Base-by-base conservation (phyloP, 2,888 invertebrate species). In the Sinotaia quadrata region DNA sequence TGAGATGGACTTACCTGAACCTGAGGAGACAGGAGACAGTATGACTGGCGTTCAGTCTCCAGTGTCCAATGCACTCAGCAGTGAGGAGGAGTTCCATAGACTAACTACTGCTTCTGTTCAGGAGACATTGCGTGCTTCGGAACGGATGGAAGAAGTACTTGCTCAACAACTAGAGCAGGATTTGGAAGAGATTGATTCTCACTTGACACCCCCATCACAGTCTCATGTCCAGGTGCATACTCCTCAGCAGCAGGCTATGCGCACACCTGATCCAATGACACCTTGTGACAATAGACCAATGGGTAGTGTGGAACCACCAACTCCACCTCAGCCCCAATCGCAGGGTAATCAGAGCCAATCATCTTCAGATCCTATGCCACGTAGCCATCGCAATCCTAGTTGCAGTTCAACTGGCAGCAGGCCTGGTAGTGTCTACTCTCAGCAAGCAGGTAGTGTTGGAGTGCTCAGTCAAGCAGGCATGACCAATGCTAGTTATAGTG, bases 121-220 rank as follows among this genome's bases (percentile, higher is more conserved):
- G 56, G 79, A 78, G 60, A 77, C 78, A 15, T 68, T 81, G 24
- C 68, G 71, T 36, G 74, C 75, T 27, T 75, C 80, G 10, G 72
- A 78, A 51, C 78, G 78, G 60, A 69, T 80, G 51, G 78, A 78
- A 41, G 78, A 78, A 49, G 78, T 74, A 12, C 75, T 83, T 51
- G 75, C 78, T 52, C 71, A 75, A 36, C 78, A 82, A 49, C 67
- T 82, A 51, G 75, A 79, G 49, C 77, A 77, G 58, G 82, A 80
- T 66, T 71, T 80, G 56, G 80, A 81, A 58, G 81, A 80, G 63
- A 75, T 77, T 10, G 79, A 81, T 36, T 47, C 24, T 47, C 61
- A 47, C 18, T 31, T 54, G n/a, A 27, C 71, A 7, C 67, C 71
- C 18, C 71, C 71, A 33, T 67, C 71, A 15, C 71, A 67, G 12